Percentiles rank a stretch among this genome's conserved stretches.
Evolutionary conservation across 2,888 invertebrate species (phyloP).

Genomic region (Cosmopolites sordidus): DNA sequence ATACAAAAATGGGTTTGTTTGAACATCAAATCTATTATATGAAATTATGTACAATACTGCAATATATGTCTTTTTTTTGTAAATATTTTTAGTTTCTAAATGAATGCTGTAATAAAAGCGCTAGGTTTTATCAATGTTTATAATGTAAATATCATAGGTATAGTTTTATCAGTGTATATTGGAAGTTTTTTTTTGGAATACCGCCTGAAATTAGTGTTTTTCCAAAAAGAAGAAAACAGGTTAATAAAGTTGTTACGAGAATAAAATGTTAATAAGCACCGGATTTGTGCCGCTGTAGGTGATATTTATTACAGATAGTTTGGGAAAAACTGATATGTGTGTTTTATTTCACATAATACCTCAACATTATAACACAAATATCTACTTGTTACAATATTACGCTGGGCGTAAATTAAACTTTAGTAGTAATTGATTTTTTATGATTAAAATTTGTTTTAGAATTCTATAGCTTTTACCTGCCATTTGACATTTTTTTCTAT

Average conservation of each 20-base stretch:
- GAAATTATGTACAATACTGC: conserved; percentile 7
- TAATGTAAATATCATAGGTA: conserved; percentile 19
- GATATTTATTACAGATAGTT: conserved; percentile 23
- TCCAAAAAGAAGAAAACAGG: no score
- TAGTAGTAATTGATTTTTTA: no score
- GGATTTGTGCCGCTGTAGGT: conserved; percentile 14
- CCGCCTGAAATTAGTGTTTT: no score
- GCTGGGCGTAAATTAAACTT: no score
- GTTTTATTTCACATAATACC: no score
- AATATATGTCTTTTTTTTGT: conserved; percentile 20
- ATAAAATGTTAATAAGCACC: conserved; percentile 12
- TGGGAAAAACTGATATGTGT: conserved; percentile 1
- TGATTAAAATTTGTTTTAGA: no score
- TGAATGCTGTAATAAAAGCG: conserved; percentile 3
- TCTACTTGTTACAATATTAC: no score
- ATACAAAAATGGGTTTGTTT: neutral
- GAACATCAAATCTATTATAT: neutral
- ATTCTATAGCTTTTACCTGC: no score
- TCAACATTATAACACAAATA: no score
- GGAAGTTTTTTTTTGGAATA: no score
- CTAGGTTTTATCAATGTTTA: conserved; percentile 18
- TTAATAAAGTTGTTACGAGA: conserved; percentile 14
- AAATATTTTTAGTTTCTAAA: conserved; percentile 23
- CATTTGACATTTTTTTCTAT: no score
- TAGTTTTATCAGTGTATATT: conserved; percentile 11